Base-by-base conservation (phyloP, 2,113 vertebrate genomes). In the Perognathus longimembris region DNA sequence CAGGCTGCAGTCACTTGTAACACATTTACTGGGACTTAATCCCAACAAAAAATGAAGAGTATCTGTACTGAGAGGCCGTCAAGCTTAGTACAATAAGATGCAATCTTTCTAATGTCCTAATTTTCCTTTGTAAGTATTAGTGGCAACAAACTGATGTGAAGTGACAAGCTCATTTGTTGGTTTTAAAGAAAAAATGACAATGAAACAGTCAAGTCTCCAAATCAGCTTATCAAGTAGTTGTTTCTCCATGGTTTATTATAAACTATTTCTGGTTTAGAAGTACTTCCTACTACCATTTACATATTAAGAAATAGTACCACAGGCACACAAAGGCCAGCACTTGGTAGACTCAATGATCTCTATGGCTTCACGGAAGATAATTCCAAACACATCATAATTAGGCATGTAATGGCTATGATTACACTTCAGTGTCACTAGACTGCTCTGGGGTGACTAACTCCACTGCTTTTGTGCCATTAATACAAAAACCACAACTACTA, bases 121-220 rank as follows among this genome's bases (percentile, higher is more conserved):
- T 88, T 67, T 92, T 93, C 71, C 32, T 11, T 87, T 59, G 15
- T 1, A 89, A 91, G 67, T 80, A 57, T 59, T 30, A 36, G 64
- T 74, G 74, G 64, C 36, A 93, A 93, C 5, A 64, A 87, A 84
- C 7, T 63, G n/a, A 71, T 26, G 24, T 70, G 20, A 92, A 94
- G 61, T 84, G 24, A 69, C 36, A 91, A 45, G 22, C 28, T 74
- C 36, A 75, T 6, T 34, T 78, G 10, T 80, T 66, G 45, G 45
- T 69, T 78, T 63, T 67, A 50, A 88, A 88, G 77, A 92, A 63
- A 54, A 26, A 92, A 77, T n/a, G 22, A 59, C 40, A 79, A 18
- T 59, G 73, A 93, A 69, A 83, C 5, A 79, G 8, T 3, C 38
- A 81, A 71, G 54, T 42, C 36, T 82, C 32, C 89, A 42, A 71